Conservation (phyloP, 2,113 vertebrate genomes). For the Sander lucioperca region DNA sequence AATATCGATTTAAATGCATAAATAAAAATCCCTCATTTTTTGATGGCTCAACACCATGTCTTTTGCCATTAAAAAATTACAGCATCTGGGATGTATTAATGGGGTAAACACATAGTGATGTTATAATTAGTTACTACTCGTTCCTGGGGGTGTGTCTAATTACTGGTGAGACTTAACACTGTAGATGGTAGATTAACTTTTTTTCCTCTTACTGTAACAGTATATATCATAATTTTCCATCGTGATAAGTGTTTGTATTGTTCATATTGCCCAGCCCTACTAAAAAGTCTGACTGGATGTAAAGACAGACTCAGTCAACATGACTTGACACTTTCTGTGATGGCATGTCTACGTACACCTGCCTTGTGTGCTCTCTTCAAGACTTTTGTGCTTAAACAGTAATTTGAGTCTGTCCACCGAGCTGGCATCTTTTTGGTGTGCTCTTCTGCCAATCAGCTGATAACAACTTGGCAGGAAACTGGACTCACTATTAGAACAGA, state of each 20-base stretch:
- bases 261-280: background rate
- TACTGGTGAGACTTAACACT: background rate
- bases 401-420: conserved; percentile 28
- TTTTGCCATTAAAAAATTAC: background rate
- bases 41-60: background rate
- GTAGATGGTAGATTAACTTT: background rate
- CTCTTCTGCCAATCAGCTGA: conserved; percentile 68
- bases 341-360: conserved; percentile 5
- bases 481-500: conserved; percentile 69
- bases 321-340: conserved; percentile 13
- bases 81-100: background rate
- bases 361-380: conserved; percentile 14
- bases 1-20: background rate
- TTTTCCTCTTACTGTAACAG: background rate
- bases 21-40: background rate
- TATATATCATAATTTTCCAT: background rate
- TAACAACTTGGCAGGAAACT: conserved; percentile 66
- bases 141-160: background rate
- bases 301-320: background rate
- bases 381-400: conserved; percentile 19
- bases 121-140: background rate
- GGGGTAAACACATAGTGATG: background rate
- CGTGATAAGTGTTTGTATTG: background rate
- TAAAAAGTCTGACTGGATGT: background rate
- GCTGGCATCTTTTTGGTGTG: conserved; percentile 47